Percentiles rank a stretch among this genome's conserved stretches.
These are phyloP conservation scores for Poecilobothrus nobilitatus DNA, from an alignment of 2,888 invertebrate genomes.

Conservation along the genomic window DNA sequence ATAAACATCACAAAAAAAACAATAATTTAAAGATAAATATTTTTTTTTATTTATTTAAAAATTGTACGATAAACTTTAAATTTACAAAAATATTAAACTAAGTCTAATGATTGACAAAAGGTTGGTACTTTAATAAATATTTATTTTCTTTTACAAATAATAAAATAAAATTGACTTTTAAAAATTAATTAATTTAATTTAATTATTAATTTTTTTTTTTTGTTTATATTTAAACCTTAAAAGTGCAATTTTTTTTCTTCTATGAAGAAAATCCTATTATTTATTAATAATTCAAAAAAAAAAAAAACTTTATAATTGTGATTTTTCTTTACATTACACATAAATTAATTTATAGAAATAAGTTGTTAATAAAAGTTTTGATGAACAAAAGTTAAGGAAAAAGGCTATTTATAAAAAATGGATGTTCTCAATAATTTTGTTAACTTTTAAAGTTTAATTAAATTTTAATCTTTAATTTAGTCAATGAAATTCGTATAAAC, in stretches of 20 bases:
- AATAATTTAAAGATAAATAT: too few species aligned
- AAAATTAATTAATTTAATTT: not conserved
- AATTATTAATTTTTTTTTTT: not conserved
- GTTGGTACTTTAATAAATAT: not conserved
- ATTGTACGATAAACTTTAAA: too few species aligned
- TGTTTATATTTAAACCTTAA: not conserved
- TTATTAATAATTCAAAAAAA: not conserved
- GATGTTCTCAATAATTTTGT: too few species aligned
- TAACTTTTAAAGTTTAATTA: too few species aligned
- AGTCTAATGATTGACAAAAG: not conserved
- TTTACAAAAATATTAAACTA: too few species aligned
- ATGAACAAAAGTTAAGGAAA: not conserved
- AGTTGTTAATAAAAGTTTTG: not conserved
- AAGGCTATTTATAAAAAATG: too few species aligned
- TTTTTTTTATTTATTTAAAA: too few species aligned
- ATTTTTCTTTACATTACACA: not conserved
- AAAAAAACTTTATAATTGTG: not conserved
- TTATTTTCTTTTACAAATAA: not conserved
- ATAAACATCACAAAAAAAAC: too few species aligned
- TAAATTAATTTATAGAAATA: not conserved
- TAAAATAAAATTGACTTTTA: not conserved
- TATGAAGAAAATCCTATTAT: not conserved
- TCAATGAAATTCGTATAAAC: too few species aligned
- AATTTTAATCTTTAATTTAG: too few species aligned
- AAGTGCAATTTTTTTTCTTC: not conserved